A percentile compares a stretch with the other conserved stretches of the same genome.
Evolutionary conservation across 2,113 vertebrate genomes (phyloP).

Genomic region (Lipophrys pholis): DNA sequence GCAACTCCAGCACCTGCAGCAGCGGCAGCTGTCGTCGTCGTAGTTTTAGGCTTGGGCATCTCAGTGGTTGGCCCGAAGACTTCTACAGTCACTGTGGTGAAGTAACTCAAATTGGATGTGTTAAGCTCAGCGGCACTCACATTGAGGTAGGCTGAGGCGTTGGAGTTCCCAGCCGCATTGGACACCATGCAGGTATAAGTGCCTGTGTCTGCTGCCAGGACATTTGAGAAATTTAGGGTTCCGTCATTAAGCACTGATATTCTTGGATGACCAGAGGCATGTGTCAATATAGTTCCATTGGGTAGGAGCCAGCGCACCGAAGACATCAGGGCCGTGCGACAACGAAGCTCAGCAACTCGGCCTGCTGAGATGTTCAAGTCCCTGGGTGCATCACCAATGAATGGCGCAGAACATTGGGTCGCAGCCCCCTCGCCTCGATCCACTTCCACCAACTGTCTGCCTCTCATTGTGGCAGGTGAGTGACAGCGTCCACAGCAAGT

Average conservation of each 20-base stretch:
- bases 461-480: slow-evolving; percentile 91
- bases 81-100: slow-evolving; percentile 97
- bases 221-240: slow-evolving; percentile 96
- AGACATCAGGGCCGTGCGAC: slow-evolving; percentile 93
- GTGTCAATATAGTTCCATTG: slow-evolving; percentile 94
- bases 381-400: slow-evolving; percentile 93
- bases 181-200: slow-evolving; percentile 98
- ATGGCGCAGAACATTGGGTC: slow-evolving; percentile 94
- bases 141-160: slow-evolving; percentile 97
- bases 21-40: slow-evolving; percentile 80
- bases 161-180: slow-evolving; percentile 96
- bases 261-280: slow-evolving; percentile 92
- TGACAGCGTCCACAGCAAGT: slow-evolving; percentile 98
- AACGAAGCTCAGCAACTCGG: slow-evolving; percentile 92
- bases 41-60: slow-evolving; percentile 90
- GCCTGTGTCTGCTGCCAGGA: slow-evolving; percentile 91
- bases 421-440: slow-evolving; percentile 91
- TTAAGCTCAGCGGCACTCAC: slow-evolving; percentile 97
- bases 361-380: slow-evolving; percentile 97
- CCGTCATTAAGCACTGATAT: slow-evolving; percentile 94
- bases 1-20: slow-evolving; percentile 61
- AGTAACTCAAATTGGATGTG: slow-evolving; percentile 98
- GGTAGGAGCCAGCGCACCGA: slow-evolving; percentile 95
- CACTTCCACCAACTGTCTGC: slow-evolving; percentile 94
- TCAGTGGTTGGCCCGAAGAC: slow-evolving; percentile 91